Evolutionary conservation across 1,140 invertebrate species (phyloP).

Genomic region (Homarus americanus): DNA sequence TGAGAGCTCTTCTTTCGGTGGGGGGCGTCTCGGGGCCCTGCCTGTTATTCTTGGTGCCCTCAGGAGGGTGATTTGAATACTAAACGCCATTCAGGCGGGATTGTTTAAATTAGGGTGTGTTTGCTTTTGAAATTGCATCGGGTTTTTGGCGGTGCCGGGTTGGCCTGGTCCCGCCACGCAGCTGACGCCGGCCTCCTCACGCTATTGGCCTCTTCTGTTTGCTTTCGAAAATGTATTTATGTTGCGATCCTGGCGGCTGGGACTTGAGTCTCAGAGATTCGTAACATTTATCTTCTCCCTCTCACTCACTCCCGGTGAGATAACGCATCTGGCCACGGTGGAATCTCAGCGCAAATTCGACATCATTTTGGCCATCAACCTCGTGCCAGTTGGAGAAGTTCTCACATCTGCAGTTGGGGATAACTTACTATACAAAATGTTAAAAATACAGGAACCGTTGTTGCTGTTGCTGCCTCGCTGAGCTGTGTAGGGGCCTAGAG

Average conservation of each 20-base stretch:
- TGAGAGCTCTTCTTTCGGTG: background rate
- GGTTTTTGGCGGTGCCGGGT: slow-evolving; percentile 11
- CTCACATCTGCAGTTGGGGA: too few relatives aligned
- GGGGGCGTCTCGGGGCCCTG: background rate
- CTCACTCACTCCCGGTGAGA: background rate
- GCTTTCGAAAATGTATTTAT: slow-evolving; percentile 40
- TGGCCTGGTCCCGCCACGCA: background rate
- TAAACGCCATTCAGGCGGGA: slow-evolving; percentile 53
- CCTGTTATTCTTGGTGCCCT: slow-evolving; percentile 45
- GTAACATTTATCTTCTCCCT: too few relatives aligned
- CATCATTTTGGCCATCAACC: too few relatives aligned
- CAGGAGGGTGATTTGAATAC: slow-evolving; percentile 49
- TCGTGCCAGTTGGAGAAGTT: too few relatives aligned
- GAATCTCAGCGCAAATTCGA: too few relatives aligned
- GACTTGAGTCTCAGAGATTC: too few relatives aligned
- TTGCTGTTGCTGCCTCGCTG: too few relatives aligned
- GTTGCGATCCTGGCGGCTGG: slow-evolving; percentile 8
- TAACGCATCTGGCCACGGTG: too few relatives aligned
- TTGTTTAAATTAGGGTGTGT: slow-evolving; percentile 60
- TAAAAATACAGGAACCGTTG: too few relatives aligned
- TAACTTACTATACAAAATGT: too few relatives aligned
- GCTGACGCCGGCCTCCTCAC: background rate
- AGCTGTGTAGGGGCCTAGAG: too few relatives aligned
- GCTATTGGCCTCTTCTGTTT: slow-evolving; percentile 2
- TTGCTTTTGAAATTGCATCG: slow-evolving; percentile 58